phyloP scores from a whole-genome alignment of 2,113 vertebrate species.

The Phyllostomus hastatus region DNA sequence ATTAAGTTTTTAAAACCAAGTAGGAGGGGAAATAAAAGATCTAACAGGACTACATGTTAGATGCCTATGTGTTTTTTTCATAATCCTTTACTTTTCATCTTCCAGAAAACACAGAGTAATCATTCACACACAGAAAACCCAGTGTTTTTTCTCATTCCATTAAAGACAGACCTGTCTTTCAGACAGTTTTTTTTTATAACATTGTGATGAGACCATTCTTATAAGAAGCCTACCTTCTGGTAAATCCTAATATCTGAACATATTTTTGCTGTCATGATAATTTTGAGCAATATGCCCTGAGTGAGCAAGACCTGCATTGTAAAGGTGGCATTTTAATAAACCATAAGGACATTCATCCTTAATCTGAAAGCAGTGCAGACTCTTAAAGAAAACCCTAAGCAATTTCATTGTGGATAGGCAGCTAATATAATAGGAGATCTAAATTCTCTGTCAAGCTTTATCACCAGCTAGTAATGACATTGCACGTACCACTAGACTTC shows the following conservation, averaged over 20 bases:
- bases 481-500: not conserved
- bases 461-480: not conserved
- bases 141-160: not conserved
- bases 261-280: not conserved
- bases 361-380: not conserved
- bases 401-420: not conserved
- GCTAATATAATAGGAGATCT: not conserved
- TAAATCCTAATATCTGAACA: not conserved
- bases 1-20: not conserved
- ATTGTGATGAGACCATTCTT: not conserved
- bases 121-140: not conserved
- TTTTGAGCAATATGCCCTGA: not conserved
- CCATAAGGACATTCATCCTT: not conserved
- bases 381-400: not conserved
- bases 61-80: not conserved
- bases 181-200: not conserved
- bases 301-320: not conserved
- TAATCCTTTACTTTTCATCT: not conserved
- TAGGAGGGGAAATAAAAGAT: not conserved
- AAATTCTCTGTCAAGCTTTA: not conserved
- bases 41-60: not conserved
- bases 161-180: not conserved
- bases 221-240: not conserved
- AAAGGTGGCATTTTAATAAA: slow-evolving; percentile 16
- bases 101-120: not conserved